These are phyloP conservation scores for Carollia perspicillata DNA, from an alignment of 2,113 vertebrate species.

Conservation along the genomic window DNA sequence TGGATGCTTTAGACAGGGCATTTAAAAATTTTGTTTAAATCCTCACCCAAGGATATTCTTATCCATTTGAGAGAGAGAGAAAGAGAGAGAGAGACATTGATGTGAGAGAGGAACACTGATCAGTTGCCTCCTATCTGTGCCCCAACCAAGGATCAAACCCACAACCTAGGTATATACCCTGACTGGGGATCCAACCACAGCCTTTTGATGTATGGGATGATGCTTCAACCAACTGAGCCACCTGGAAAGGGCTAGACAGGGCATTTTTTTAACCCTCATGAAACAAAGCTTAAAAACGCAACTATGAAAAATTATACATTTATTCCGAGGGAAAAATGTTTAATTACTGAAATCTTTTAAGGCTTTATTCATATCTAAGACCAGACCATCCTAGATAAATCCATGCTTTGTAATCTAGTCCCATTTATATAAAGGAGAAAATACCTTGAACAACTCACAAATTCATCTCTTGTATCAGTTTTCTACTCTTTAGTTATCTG, in stretches of 20 bases:
- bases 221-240: not conserved
- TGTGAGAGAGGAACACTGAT: no score
- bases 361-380: not conserved
- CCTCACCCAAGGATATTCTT: not conserved
- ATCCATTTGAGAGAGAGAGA: no score
- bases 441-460: not conserved
- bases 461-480: not conserved
- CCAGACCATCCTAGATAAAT: not conserved
- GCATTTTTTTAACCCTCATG: not conserved
- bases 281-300: not conserved
- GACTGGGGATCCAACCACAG: no score
- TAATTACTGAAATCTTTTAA: slow-evolving; percentile 14
- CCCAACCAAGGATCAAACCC: no score
- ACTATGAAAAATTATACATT: not conserved
- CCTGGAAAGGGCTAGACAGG: not conserved
- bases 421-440: not conserved
- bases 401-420: not conserved
- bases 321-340: not conserved
- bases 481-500: not conserved
- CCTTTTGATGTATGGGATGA: no score
- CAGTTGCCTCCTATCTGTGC: no score
- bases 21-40: not conserved
- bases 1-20: not conserved
- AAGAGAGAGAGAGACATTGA: no score
- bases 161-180: no score